A percentile compares a stretch with the other conserved stretches of the same genome.
Evolutionary conservation across 23 tunicate genomes (phyloP).

Genomic region (Styela plicata): DNA sequence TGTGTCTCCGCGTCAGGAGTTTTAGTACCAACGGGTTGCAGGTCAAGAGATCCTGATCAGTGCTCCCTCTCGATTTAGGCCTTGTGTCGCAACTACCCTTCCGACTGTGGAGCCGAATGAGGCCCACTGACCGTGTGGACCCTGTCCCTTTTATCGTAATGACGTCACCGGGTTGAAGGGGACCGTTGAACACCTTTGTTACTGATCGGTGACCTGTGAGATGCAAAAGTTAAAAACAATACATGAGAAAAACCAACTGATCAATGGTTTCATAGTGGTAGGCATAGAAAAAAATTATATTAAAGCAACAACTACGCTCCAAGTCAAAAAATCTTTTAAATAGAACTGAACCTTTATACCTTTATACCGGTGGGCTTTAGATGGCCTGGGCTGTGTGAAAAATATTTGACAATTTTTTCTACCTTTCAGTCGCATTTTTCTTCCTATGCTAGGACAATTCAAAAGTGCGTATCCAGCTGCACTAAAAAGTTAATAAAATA

Average conservation of each 20-base stretch:
- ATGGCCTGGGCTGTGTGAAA: no score
- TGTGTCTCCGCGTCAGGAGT: background rate
- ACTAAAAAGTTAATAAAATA: no score
- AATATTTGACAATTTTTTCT: no score
- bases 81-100: background rate
- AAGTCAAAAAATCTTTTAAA: no score
- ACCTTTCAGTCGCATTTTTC: background rate
- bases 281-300: no score
- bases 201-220: background rate
- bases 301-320: no score
- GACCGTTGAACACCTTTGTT: background rate
- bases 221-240: no score
- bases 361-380: no score
- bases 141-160: background rate
- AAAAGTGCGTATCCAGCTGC: background rate
- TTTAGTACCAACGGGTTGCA: conserved; percentile 17
- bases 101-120: background rate
- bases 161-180: background rate
- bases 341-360: no score
- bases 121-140: background rate
- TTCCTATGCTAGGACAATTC: background rate
- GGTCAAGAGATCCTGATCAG: background rate
- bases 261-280: no score
- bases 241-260: background rate
- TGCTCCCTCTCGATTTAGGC: background rate